phyloP scores from a whole-genome alignment of 2,797 vertebrate genomes.

The Sebastes hubbsi region DNA sequence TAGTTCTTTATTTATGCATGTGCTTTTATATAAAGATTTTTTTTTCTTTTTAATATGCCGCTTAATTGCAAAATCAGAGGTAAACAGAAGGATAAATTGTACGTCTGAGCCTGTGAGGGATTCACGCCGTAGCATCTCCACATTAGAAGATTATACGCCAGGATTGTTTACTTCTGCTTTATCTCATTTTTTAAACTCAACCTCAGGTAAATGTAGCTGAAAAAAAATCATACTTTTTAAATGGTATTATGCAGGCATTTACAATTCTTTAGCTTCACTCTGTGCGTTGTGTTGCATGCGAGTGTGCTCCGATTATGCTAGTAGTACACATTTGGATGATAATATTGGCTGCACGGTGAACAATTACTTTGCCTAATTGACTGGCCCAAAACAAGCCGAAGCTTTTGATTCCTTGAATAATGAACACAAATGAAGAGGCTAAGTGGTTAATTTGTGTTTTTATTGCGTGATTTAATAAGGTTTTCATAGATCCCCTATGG shows the following conservation, averaged over 20 bases:
- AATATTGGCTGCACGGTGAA: constrained; percentile 37
- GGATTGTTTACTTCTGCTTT: constrained; percentile 51
- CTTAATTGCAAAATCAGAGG: constrained; percentile 58
- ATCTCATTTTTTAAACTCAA: constrained; percentile 34
- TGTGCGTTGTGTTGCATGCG: constrained; percentile 11
- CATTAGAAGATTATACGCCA: constrained; percentile 36
- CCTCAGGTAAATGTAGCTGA: not conserved
- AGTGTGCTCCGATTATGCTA: constrained; percentile 27
- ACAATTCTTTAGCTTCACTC: not conserved
- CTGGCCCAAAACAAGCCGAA: constrained; percentile 39
- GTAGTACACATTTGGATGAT: constrained; percentile 45
- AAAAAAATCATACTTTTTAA: constrained; percentile 4
- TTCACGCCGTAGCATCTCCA: constrained; percentile 33
- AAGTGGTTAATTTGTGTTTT: constrained; percentile 55
- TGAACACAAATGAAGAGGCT: constrained; percentile 49
- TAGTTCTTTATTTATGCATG: constrained; percentile 47
- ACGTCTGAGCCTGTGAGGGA: constrained; percentile 48
- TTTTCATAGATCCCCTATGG: constrained; percentile 55
- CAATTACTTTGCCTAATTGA: constrained; percentile 51
- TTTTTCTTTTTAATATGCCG: constrained; percentile 29
- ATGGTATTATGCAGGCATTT: not conserved
- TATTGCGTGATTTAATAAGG: constrained; percentile 58
- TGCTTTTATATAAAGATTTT: constrained; percentile 23
- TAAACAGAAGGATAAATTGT: constrained; percentile 50
- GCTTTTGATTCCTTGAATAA: constrained; percentile 62